These are phyloP conservation scores for Dynastes grantii DNA, from an alignment of 2,888 invertebrate species.

Conservation along the genomic window DNA sequence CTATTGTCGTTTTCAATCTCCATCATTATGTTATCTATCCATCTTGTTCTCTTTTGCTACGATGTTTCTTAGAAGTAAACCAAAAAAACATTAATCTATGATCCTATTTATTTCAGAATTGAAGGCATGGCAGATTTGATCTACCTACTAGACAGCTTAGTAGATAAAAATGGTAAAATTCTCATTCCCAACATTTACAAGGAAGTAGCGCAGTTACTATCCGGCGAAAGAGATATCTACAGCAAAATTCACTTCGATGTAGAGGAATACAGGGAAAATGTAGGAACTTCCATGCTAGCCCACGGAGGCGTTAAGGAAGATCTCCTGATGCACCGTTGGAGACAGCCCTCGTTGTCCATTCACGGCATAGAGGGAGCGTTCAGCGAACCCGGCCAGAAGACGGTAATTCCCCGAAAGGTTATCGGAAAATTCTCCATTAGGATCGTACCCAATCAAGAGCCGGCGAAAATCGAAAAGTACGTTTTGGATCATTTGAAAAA, in stretches of 20 bases:
- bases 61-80: no score
- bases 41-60: no score
- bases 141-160: constrained; percentile 86
- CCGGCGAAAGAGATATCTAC: constrained; percentile 83
- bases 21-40: no score
- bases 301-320: constrained; percentile 87
- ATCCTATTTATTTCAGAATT: constrained; percentile 69
- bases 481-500: constrained; percentile 85
- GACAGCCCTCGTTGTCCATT: constrained; percentile 92
- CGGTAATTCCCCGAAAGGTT: constrained; percentile 95
- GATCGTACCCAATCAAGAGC: constrained; percentile 95
- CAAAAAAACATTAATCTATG: no score
- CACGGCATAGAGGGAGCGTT: constrained; percentile 95
- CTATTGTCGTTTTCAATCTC: no score
- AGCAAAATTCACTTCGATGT: constrained; percentile 90
- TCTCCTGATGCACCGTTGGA: constrained; percentile 95
- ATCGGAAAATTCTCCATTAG: constrained; percentile 98
- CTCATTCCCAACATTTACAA: constrained; percentile 87
- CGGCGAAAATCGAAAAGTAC: constrained; percentile 84
- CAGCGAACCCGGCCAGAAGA: constrained; percentile 93
- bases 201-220: constrained; percentile 82
- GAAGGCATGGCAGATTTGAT: constrained; percentile 95
- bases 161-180: constrained; percentile 91
- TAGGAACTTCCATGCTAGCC: constrained; percentile 80
- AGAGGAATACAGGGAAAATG: constrained; percentile 80